A percentile compares a stretch with the other conserved stretches of the same genome.
These are phyloP conservation scores for Sterna hirundo DNA, from an alignment of 2,113 vertebrate species.

Conservation along the genomic window DNA sequence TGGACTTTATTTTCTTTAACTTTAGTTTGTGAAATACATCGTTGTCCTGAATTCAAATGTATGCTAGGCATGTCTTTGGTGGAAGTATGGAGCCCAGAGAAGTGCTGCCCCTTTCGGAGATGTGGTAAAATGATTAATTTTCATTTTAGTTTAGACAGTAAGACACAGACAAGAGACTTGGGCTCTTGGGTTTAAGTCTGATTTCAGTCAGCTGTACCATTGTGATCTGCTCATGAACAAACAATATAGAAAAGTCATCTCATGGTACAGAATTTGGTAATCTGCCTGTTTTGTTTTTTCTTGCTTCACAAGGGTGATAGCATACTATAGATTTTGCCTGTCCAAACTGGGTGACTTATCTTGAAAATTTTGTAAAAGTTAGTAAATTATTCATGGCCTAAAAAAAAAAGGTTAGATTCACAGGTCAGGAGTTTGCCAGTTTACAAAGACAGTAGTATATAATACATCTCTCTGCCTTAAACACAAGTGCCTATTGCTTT, in stretches of 20 bases:
- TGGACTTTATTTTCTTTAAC: not conserved
- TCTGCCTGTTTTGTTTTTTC: not conserved
- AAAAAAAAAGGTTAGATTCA: not conserved
- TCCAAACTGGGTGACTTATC: not conserved
- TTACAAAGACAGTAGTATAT: not conserved
- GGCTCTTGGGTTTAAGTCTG: not conserved
- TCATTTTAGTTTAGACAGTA: not conserved
- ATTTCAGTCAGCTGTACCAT: not conserved
- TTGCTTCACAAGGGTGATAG: not conserved
- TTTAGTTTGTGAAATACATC: constrained; percentile 88
- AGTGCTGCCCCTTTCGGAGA: constrained; percentile 87
- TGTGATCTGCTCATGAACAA: not conserved
- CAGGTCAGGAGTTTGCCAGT: not conserved
- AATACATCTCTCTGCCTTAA: not conserved
- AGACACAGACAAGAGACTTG: not conserved
- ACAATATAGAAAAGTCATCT: not conserved
- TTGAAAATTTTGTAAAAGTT: not conserved
- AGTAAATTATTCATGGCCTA: not conserved
- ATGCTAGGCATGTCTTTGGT: constrained; percentile 82
- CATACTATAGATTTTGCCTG: not conserved
- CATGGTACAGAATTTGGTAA: not conserved
- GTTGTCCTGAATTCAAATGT: constrained; percentile 85
- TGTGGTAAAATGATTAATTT: constrained; percentile 81
- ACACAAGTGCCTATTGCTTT: not conserved
- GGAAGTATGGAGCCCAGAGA: constrained; percentile 78